Base-by-base conservation (phyloP, 2,888 invertebrate species). In the Melitaea athalia region DNA sequence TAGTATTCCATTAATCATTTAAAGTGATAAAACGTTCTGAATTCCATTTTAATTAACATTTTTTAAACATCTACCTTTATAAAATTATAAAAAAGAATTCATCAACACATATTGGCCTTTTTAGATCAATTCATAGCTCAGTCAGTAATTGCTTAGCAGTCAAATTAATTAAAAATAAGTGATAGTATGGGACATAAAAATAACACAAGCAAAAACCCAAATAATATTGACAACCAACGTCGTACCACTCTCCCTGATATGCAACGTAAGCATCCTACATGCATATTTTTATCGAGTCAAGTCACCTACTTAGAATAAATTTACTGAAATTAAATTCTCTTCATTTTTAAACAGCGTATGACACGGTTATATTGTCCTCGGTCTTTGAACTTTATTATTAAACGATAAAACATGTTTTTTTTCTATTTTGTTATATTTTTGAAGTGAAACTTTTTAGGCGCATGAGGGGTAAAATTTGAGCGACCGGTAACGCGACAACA, bases 201-300 rank as follows among this genome's bases (percentile, higher is more conserved):
- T 7, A 31, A 55, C 2, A 14, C 33, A 10, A 14, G 14, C 0
- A 14, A 33, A 33, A 53, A 53, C 6, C 14, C 8, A 33, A 33
- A 24, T 33, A n/a, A 31, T 55, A 31, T 14, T 14, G 15, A 15
- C 33, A 33, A 10, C 17, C 31, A 31, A 55, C 53, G 14, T 14
- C 72, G 64, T 71, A 64, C 63, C 55, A 55, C 60, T 59, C 52
- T 17, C 45, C 31, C 52, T 53, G 59, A 50, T 59, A 17, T 57
- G 67, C 67, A 47, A 1, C 63, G 63, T 68, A 52, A 63, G 63
- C 59, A 45, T 53, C 59, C 63, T 50, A 68, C 57, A 68, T 68
- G 67, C 67, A 68, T 68, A 63, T 63, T 68, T 67, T 68, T 59
- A 63, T 68, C 59, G 38, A 68, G 67, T 24, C 24, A 24, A 52